Base-by-base conservation (phyloP, 2,113 vertebrate species). In the Athene noctua region DNA sequence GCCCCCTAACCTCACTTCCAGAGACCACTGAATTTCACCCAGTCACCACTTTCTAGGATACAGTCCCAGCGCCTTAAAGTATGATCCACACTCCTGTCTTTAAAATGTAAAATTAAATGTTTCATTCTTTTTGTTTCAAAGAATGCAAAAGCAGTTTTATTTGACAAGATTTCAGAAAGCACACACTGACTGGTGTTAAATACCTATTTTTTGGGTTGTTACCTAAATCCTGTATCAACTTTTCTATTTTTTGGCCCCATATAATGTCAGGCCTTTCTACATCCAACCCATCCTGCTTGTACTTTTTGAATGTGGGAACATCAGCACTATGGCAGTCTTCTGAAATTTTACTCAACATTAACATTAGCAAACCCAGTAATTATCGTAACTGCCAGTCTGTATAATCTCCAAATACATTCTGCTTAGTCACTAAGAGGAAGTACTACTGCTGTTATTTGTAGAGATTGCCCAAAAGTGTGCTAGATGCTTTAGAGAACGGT, bases 381-480 rank as follows among this genome's bases (percentile, higher is more conserved):
- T 36, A 83, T 36, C 23, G 38, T 62, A 94, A 87, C 54, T 89
- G 89, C 20, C 83, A 68, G 77, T 57, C 86, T 91, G 61, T 87
- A 75, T 80, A 71, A 89, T 80, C 54, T 82, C 80, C 91, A 95
- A 58, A 92, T 65, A 72, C 22, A 85, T 95, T 94, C 70, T 95
- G 91, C 89, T 97, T 94, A 97, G 92, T 95, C 94, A 95, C 89
- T 62, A 68, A 68, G 68, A 89, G 72, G 30, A 94, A 94, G 62
- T 55, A 59, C 25, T 74, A 55, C 63, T 52, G 70, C 61, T 89
- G 32, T 75, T 44, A 44, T 73, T 85, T 91, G 62, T 72, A 82
- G 88, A 71, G 57, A 62, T 54, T 21, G 51, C 36, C 73, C 49
- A 61, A 54, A 88, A 93, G 17, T n/a, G 40, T 34, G 40, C 54